Conservation (phyloP, 2,888 invertebrate species). For the Caenorhabditis becei region DNA sequence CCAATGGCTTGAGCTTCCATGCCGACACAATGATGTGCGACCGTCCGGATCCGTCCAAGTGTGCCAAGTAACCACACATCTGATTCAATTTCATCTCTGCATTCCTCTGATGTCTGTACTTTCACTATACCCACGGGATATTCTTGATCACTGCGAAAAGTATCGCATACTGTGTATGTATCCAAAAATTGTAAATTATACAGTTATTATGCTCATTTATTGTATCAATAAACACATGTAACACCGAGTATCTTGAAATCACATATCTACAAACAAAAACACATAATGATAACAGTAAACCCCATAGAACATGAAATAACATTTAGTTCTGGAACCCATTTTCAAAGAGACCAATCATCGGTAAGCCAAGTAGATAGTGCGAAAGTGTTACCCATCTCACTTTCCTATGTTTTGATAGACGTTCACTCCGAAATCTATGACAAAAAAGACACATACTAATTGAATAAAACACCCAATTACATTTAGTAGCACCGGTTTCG, state of each 20-base stretch:
- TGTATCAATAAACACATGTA: constrained; percentile 52
- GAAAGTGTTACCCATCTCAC: constrained; percentile 34
- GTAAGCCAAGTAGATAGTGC: neutral
- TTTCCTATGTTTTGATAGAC: constrained; percentile 36
- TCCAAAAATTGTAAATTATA: constrained; percentile 4
- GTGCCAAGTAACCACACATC: constrained; percentile 54
- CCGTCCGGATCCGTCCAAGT: constrained; percentile 76
- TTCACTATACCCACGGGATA: constrained; percentile 49
- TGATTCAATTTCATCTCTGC: constrained; percentile 32
- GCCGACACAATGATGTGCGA: constrained; percentile 75
- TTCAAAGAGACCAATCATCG: constrained; percentile 40
- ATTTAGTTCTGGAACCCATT: constrained; percentile 23
- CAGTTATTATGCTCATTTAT: constrained; percentile 37
- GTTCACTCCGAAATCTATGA: constrained; percentile 51
- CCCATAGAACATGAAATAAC: neutral
- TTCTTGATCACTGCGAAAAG: constrained; percentile 8
- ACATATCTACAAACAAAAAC: constrained; percentile 24
- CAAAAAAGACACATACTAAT: constrained; percentile 37
- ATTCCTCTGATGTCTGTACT: constrained; percentile 41
- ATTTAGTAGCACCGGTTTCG: constrained; percentile 29
- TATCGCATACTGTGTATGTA: constrained; percentile 36
- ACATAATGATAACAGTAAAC: constrained; percentile 2
- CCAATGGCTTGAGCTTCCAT: constrained; percentile 76
- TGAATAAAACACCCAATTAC: constrained; percentile 42
- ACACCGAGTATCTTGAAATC: constrained; percentile 11